Evolutionary conservation across 2,888 invertebrate species (phyloP).

Genomic region (Trileptium ribeirensis): DNA sequence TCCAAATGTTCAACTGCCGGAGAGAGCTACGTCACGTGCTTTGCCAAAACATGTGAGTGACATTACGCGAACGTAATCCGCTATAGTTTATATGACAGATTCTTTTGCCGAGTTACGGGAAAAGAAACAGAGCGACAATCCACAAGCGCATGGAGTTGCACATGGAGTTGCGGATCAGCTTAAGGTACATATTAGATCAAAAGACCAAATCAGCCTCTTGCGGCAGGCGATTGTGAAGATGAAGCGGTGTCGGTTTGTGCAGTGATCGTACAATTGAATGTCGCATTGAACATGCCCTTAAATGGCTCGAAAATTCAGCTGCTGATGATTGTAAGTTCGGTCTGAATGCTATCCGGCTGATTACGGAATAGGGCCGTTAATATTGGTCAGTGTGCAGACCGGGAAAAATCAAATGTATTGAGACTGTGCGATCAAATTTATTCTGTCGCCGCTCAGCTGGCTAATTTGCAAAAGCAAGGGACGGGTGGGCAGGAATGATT

Average conservation of each 20-base stretch:
- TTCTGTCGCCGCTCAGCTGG: constrained; percentile 69
- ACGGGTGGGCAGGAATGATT: constrained; percentile 52
- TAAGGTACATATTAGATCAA: constrained; percentile 65
- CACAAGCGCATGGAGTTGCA: constrained; percentile 67
- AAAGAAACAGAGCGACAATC: constrained; percentile 61
- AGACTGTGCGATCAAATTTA: constrained; percentile 89
- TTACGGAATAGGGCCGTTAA: constrained; percentile 89
- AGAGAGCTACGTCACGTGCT: constrained; percentile 69
- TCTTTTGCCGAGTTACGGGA: constrained; percentile 81
- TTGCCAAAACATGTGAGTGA: constrained; percentile 69
- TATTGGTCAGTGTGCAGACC: constrained; percentile 82
- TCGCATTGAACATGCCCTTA: constrained; percentile 82
- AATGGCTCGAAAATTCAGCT: constrained; percentile 86
- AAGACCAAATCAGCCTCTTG: constrained; percentile 60
- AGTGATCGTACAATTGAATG: constrained; percentile 77
- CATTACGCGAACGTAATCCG: constrained; percentile 69
- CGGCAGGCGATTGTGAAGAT: constrained; percentile 76
- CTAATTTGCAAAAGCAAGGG: constrained; percentile 63
- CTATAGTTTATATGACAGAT: constrained; percentile 74
- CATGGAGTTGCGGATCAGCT: constrained; percentile 79
- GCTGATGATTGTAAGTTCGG: constrained; percentile 85
- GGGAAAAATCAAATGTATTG: constrained; percentile 83
- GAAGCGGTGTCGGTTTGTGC: constrained; percentile 62
- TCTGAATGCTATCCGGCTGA: constrained; percentile 79
- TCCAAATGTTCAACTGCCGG: constrained; percentile 77